phyloP scores from a whole-genome alignment of 2,113 vertebrate genomes.

The Argyrosomus japonicus region DNA sequence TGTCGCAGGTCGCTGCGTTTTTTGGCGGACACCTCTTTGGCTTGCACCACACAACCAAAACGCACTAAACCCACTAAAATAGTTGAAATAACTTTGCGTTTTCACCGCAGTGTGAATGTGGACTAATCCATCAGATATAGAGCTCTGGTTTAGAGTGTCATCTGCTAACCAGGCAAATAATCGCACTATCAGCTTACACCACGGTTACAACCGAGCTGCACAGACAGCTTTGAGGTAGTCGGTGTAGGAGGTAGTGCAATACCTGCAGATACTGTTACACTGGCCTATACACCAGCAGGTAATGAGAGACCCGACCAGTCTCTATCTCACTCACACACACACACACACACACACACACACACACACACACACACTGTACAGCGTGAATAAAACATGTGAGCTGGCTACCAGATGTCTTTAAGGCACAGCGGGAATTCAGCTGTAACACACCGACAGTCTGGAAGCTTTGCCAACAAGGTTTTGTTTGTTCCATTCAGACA shows the following conservation, averaged over 20 bases:
- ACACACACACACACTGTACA: slow-evolving; percentile 7
- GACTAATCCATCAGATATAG: neutral
- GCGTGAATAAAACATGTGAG: slow-evolving; percentile 72
- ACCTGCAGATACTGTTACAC: slow-evolving; percentile 68
- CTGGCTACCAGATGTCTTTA: slow-evolving; percentile 56
- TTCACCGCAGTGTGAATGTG: no score
- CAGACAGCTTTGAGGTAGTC: neutral
- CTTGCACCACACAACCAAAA: no score
- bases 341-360: slow-evolving; percentile 6
- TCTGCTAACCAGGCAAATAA: slow-evolving; percentile 24
- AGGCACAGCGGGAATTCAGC: neutral
- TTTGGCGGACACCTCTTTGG: no score
- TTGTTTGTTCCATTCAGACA: neutral
- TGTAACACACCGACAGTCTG: neutral
- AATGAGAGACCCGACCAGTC: slow-evolving; percentile 54
- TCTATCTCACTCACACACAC: neutral
- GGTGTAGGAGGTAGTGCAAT: slow-evolving; percentile 12
- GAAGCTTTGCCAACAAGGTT: slow-evolving; percentile 1
- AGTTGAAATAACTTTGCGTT: no score
- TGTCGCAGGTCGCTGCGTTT: no score
- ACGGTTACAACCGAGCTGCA: slow-evolving; percentile 2
- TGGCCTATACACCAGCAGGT: slow-evolving; percentile 47
- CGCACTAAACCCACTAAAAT: no score
- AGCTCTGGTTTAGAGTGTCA: slow-evolving; percentile 15
- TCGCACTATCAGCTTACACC: slow-evolving; percentile 29